phyloP scores from a whole-genome alignment of 2,888 invertebrate genomes.

The Cephus spinipes region DNA sequence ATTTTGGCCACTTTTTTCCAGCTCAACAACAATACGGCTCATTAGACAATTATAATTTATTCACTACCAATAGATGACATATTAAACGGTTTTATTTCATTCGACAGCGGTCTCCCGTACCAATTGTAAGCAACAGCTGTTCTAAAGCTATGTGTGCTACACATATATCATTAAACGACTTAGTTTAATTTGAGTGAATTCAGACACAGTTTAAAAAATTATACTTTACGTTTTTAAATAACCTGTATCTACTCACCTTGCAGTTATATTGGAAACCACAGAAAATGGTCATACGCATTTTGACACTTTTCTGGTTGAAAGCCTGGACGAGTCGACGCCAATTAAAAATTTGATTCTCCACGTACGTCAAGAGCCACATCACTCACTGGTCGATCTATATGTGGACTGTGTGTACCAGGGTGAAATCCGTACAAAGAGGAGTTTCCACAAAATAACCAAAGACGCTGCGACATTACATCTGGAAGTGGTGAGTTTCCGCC shows the following conservation, averaged over 20 bases:
- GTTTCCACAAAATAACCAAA: constrained; percentile 60
- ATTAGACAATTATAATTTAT: no score
- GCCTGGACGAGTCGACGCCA: constrained; percentile 69
- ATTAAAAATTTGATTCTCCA: constrained; percentile 71
- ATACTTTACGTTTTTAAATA: background rate
- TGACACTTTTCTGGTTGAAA: constrained; percentile 74
- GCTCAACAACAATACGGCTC: no score
- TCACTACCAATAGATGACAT: no score
- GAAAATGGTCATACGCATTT: constrained; percentile 70
- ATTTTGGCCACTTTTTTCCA: no score
- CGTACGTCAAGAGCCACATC: constrained; percentile 70
- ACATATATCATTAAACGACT: no score
- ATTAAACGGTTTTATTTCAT: no score
- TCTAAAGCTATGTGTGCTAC: background rate
- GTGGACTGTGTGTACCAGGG: constrained; percentile 76
- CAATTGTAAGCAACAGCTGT: background rate
- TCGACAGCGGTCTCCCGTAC: no score
- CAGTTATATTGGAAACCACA: constrained; percentile 77
- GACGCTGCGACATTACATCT: constrained; percentile 45
- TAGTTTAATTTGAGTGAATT: background rate
- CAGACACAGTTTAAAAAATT: constrained; percentile 5
- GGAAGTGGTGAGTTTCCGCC: constrained; percentile 60
- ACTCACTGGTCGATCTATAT: constrained; percentile 73
- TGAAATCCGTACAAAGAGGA: constrained; percentile 68
- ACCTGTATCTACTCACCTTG: constrained; percentile 31